phyloP scores from a whole-genome alignment of 1,140 invertebrate species.

The Neodiprion virginianus region DNA sequence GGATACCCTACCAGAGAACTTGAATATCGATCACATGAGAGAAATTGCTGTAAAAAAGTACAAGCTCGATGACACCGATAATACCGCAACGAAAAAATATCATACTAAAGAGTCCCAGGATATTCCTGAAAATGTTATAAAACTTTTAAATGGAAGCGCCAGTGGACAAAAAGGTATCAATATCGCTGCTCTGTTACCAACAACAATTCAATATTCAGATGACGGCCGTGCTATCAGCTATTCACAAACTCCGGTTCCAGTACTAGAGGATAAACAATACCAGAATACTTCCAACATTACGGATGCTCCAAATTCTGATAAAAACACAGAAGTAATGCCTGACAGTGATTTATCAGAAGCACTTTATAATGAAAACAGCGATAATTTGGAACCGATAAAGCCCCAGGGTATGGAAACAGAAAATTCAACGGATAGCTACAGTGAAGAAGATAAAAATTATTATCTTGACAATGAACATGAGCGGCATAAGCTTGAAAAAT shows the following conservation, averaged over 20 bases:
- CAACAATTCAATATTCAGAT: not conserved
- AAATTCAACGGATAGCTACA: not conserved
- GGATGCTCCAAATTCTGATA: not conserved
- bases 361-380: no score
- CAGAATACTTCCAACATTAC: slow-evolving; percentile 2
- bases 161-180: not conserved
- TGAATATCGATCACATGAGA: not conserved
- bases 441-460: no score
- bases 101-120: not conserved
- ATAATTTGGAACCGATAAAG: not conserved
- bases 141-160: not conserved
- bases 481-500: no score
- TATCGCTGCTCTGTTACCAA: not conserved
- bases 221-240: not conserved
- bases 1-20: not conserved
- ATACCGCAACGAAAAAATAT: not conserved
- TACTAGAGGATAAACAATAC: not conserved
- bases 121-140: not conserved
- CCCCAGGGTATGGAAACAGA: not conserved
- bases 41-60: slow-evolving; percentile 3
- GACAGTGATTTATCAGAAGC: not conserved
- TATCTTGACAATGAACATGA: no score
- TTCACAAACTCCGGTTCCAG: not conserved
- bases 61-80: not conserved
- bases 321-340: not conserved